Base-by-base conservation (phyloP, 2,888 invertebrate species). In the Dascillus cervinus region DNA sequence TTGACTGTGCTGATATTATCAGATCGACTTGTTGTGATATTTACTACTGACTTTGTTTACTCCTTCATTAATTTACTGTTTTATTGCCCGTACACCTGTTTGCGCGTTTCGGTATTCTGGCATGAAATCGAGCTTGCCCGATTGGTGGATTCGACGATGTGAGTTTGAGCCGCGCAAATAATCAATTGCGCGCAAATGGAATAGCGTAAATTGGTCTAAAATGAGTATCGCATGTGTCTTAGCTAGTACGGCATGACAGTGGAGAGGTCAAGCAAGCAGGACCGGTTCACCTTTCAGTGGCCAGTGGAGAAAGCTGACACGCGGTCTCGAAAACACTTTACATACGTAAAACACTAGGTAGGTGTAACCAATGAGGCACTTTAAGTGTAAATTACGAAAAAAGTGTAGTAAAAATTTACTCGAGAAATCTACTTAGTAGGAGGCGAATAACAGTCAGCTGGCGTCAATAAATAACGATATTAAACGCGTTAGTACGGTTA, bases 261-360 rank as follows among this genome's bases (percentile, higher is more conserved):
- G 51, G 51, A 49, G 51, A 54, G 53, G 54, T 54, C 54, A 54
- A 51, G 48, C 48, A 41, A 53, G 47, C 49, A 34, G 50, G 48
- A 52, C 50, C 50, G 50, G 55, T 53, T 55, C 53, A 51, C 53
- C 55, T 53, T 55, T 55, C 47, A 49, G 48, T 47, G 48, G 51
- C 50, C 47, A 47, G 34, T 44, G 51, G 54, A 56, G 55, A 55
- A 56, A 55, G 55, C 55, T 52, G 52, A 50, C 47, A 49, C 37
- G 40, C 36, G 40, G 36, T 37, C 32, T 37, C 34, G 28, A 34
- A 34, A 34, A 38, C 34, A 38, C 26, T 31, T 11, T 28, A 22
- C 27, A 22, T 26, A 33, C 23, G 22, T 32, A 37, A 37, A 37
- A 37, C 28, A 26, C 27, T 34, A 32, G 29, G 22, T 33, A 33